These are phyloP conservation scores for Melieria crassipennis DNA, from an alignment of 2,888 invertebrate genomes.

Conservation along the genomic window DNA sequence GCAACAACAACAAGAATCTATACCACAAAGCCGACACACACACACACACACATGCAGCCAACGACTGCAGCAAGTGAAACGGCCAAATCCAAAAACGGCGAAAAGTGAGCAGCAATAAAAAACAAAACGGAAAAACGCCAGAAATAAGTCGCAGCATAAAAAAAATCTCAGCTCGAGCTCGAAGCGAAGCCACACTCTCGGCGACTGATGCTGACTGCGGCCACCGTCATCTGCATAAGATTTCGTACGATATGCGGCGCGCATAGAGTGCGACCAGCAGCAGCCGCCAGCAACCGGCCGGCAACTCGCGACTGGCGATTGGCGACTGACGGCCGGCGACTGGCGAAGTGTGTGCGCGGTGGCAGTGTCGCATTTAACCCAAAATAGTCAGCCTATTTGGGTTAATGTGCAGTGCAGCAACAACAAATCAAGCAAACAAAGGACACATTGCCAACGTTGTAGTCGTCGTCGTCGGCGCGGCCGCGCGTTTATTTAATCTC, in stretches of 20 bases:
- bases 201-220: conserved; percentile 25
- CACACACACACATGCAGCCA: not conserved
- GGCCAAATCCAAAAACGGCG: conserved; percentile 31
- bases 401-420: conserved; percentile 10
- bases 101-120: too few relatives aligned
- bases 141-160: too few relatives aligned
- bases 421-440: not conserved
- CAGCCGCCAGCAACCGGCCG: too few relatives aligned
- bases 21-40: not conserved
- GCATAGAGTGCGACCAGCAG: too few relatives aligned
- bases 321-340: not conserved
- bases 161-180: too few relatives aligned
- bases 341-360: not conserved
- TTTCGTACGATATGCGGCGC: conserved; percentile 8
- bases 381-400: conserved; percentile 23
- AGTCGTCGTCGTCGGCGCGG: not conserved
- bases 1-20: conserved; percentile 10
- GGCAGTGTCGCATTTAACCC: not conserved
- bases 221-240: conserved; percentile 23
- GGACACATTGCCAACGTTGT: not conserved
- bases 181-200: too few relatives aligned
- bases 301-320: too few relatives aligned
- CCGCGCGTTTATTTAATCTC: not conserved
- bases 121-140: too few relatives aligned
- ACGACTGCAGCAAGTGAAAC: conserved; percentile 4